Conservation (phyloP, 2,797 vertebrate species). For the Chanos chanos region DNA sequence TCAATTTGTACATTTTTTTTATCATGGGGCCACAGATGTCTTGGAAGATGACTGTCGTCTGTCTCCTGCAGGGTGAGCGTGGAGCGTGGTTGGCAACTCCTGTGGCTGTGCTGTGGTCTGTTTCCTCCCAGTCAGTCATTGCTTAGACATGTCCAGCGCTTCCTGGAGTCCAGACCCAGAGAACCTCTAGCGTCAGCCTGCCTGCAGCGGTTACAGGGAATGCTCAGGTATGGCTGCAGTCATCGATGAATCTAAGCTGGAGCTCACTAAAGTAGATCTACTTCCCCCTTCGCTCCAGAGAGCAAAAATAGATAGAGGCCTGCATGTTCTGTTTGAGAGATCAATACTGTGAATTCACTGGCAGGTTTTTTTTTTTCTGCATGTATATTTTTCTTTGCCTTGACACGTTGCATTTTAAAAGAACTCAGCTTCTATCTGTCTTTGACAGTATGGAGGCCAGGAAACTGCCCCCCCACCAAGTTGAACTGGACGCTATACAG, state of each 20-base stretch:
- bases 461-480: constrained; percentile 82
- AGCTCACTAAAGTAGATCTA: too few species aligned
- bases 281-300: too few species aligned
- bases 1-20: background rate
- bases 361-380: background rate
- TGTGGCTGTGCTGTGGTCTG: constrained; percentile 90
- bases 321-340: too few species aligned
- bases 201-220: constrained; percentile 75
- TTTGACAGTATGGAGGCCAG: constrained; percentile 75
- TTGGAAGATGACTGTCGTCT: background rate
- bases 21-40: background rate
- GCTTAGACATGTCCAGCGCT: constrained; percentile 75
- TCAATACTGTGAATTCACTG: too few species aligned
- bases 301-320: too few species aligned
- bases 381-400: too few species aligned
- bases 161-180: constrained; percentile 79
- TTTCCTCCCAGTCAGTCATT: constrained; percentile 80
- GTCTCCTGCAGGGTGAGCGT: constrained; percentile 80
- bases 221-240: constrained; percentile 73
- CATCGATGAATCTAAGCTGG: too few species aligned
- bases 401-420: too few species aligned
- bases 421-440: too few species aligned
- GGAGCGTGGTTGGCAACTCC: constrained; percentile 88
- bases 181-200: constrained; percentile 74
- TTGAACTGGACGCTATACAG: constrained; percentile 88